A percentile compares a stretch with the other conserved stretches of the same genome.
These are phyloP conservation scores for Lineus longissimus DNA, from an alignment of 1,140 invertebrate species.

Conservation along the genomic window DNA sequence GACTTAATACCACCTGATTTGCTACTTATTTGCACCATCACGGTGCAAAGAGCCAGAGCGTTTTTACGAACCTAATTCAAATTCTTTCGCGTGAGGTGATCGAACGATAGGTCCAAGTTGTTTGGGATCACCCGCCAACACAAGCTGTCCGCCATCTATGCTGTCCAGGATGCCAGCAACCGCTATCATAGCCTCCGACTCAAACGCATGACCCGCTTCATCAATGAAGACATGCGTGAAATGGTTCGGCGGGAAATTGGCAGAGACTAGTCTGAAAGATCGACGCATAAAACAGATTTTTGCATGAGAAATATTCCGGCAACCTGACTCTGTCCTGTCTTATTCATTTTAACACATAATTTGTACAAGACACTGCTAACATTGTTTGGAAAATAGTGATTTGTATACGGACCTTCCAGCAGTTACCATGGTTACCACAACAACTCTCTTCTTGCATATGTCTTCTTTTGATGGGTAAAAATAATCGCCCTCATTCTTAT, in stretches of 20 bases:
- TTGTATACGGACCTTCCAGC: constrained; percentile 38
- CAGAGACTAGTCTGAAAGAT: constrained; percentile 59
- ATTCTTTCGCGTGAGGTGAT: constrained; percentile 62
- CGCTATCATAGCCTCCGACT: constrained; percentile 65
- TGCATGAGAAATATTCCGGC: not conserved
- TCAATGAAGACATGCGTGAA: constrained; percentile 86
- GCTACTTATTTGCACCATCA: no score
- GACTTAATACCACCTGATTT: no score
- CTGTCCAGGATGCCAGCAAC: constrained; percentile 35
- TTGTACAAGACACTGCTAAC: no score
- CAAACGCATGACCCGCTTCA: constrained; percentile 83
- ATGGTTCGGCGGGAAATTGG: constrained; percentile 64
- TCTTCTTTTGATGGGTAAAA: constrained; percentile 31
- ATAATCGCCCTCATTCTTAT: constrained; percentile 16
- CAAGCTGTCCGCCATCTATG: constrained; percentile 53
- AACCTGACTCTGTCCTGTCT: not conserved
- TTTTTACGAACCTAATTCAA: no score
- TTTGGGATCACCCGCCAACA: constrained; percentile 87
- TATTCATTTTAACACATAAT: no score
- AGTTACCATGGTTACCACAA: constrained; percentile 37
- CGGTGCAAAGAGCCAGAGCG: no score
- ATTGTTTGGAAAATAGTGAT: no score
- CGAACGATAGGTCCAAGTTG: constrained; percentile 82
- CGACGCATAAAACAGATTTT: no score
- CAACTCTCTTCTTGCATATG: constrained; percentile 27